These are phyloP conservation scores for Nephrocerus scutellatus DNA, from an alignment of 2,888 invertebrate genomes.

Conservation along the genomic window DNA sequence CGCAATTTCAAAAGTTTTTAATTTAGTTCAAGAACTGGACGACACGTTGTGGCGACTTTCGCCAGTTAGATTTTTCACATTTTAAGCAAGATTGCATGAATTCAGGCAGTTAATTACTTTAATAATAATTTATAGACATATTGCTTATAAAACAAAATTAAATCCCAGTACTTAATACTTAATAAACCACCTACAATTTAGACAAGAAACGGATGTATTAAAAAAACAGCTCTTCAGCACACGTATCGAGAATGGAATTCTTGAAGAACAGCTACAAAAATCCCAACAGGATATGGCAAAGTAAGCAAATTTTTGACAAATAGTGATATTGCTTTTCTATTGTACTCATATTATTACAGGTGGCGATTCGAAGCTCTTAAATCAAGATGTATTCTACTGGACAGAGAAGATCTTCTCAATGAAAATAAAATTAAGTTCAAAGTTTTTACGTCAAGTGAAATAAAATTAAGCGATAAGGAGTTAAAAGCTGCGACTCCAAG, in stretches of 20 bases:
- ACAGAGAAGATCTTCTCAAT: conserved; percentile 40
- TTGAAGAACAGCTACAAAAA: conserved; percentile 40
- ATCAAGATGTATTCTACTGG: conserved; percentile 40
- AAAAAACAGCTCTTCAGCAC: conserved; percentile 40
- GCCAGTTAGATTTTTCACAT: too few species aligned
- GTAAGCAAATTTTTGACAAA: conserved; percentile 23
- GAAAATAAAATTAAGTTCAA: conserved; percentile 40
- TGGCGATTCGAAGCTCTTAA: conserved; percentile 47
- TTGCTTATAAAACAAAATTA: conserved; percentile 11
- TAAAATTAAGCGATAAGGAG: conserved; percentile 30
- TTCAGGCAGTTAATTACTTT: too few species aligned
- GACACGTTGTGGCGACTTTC: too few species aligned
- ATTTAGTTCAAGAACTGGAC: conserved; percentile 19
- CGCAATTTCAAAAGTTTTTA: conserved; percentile 26
- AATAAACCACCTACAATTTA: conserved; percentile 28
- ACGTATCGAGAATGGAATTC: conserved; percentile 39
- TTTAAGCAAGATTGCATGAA: too few species aligned
- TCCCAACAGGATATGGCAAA: conserved; percentile 42
- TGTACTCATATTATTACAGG: conserved; percentile 24
- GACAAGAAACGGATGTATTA: conserved; percentile 44
- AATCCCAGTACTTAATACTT: conserved; percentile 17
- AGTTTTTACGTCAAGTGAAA: conserved; percentile 32
- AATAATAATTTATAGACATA: too few species aligned
- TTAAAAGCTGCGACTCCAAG: conserved; percentile 32
- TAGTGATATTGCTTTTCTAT: conserved; percentile 1